A percentile compares a stretch with the other conserved stretches of the same genome.
Evolutionary conservation across 1,140 invertebrate genomes (phyloP).

Genomic region (Phortica variegata): DNA sequence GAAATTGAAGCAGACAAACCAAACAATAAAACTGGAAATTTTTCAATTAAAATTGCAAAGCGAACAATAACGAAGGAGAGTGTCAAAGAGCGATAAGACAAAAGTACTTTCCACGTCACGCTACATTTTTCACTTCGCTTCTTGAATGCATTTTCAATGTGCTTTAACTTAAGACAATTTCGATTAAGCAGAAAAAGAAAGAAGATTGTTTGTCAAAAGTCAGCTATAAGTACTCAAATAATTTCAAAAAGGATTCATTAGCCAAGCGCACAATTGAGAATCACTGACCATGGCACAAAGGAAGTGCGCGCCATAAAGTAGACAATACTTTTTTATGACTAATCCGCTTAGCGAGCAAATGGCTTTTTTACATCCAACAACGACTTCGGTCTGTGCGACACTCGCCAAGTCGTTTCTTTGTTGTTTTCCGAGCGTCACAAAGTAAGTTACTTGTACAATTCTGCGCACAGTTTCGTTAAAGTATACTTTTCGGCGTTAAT

Average conservation of each 20-base stretch:
- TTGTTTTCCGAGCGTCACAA: neutral
- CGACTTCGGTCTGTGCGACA: neutral
- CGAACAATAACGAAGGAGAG: neutral
- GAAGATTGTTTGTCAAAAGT: too few relatives aligned
- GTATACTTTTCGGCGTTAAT: neutral
- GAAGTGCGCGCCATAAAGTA: constrained; percentile 4
- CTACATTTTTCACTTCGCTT: neutral
- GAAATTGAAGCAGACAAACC: neutral
- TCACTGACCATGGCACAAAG: neutral
- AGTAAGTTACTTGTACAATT: neutral
- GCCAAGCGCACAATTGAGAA: neutral
- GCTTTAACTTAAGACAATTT: too few relatives aligned
- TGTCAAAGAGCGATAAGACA: neutral
- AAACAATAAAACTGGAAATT: constrained; percentile 8
- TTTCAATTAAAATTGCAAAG: constrained; percentile 48
- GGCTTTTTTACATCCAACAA: neutral
- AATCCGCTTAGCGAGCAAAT: constrained; percentile 8
- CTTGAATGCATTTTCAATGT: too few relatives aligned
- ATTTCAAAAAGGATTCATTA: constrained; percentile 14
- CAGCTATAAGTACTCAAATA: too few relatives aligned
- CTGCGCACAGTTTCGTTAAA: neutral
- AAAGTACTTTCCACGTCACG: neutral
- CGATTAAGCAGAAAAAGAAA: too few relatives aligned
- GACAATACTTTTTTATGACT: constrained; percentile 25
- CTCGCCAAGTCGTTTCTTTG: neutral